phyloP scores from a whole-genome alignment of 2,888 invertebrate genomes.

The Pseudoips prasinana region DNA sequence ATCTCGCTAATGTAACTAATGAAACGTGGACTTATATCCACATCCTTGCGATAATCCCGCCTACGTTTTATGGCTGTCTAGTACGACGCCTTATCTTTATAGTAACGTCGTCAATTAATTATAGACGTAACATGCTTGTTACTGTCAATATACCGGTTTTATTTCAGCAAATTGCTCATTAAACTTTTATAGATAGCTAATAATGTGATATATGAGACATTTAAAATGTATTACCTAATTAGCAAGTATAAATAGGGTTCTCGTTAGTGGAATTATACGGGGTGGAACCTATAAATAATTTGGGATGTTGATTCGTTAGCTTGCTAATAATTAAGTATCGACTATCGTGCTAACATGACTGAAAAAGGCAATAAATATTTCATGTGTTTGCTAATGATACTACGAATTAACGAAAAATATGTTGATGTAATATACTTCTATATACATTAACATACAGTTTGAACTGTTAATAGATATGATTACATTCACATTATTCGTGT shows the following conservation, averaged over 20 bases:
- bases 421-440: no score
- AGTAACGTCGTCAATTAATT: constrained; percentile 23
- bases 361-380: constrained; percentile 7
- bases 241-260: constrained; percentile 37
- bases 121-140: constrained; percentile 12
- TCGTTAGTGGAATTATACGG: constrained; percentile 28
- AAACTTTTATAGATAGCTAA: constrained; percentile 20
- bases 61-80: constrained; percentile 22
- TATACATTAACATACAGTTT: no score
- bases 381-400: no score
- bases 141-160: constrained; percentile 19
- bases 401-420: no score
- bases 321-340: constrained; percentile 24
- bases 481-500: no score
- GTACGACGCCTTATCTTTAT: constrained; percentile 39
- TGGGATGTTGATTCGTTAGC: constrained; percentile 17
- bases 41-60: constrained; percentile 41
- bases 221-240: constrained; percentile 32
- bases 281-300: constrained; percentile 28
- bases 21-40: constrained; percentile 51
- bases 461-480: no score
- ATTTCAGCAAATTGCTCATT: constrained; percentile 18
- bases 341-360: constrained; percentile 16
- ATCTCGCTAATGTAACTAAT: constrained; percentile 52
- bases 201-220: constrained; percentile 25